Evolutionary conservation across 2,888 invertebrate species (phyloP).

Genomic region (Caenorhabditis panamensis): DNA sequence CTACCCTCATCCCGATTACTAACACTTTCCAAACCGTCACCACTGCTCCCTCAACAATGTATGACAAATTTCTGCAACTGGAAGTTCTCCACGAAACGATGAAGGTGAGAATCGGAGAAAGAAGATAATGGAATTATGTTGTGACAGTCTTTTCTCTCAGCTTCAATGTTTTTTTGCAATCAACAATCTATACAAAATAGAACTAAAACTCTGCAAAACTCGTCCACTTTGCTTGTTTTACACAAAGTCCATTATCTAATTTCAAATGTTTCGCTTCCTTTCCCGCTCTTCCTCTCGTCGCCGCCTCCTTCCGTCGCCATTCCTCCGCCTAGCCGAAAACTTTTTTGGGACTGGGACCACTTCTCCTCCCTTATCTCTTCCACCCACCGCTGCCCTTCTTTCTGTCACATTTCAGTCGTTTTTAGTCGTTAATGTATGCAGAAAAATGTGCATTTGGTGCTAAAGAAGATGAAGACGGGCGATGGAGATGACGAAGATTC

Average conservation of each 20-base stretch:
- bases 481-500: constrained; percentile 12
- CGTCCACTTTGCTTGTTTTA: constrained; percentile 57
- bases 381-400: constrained; percentile 1
- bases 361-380: constrained; percentile 19
- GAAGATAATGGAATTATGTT: not conserved
- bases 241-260: constrained; percentile 64
- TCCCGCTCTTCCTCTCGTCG: constrained; percentile 46
- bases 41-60: constrained; percentile 11
- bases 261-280: constrained; percentile 62
- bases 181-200: not conserved
- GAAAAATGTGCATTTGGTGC: constrained; percentile 23
- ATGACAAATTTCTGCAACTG: constrained; percentile 19
- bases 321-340: constrained; percentile 9
- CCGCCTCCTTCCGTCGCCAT: constrained; percentile 22
- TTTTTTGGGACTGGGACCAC: constrained; percentile 40
- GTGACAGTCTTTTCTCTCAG: too few species aligned
- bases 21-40: not conserved
- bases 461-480: not conserved
- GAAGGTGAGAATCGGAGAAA: constrained; percentile 27
- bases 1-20: constrained; percentile 1
- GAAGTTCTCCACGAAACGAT: constrained; percentile 21
- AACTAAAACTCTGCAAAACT: constrained; percentile 45
- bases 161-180: not conserved
- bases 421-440: constrained; percentile 50
- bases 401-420: constrained; percentile 53